Evolutionary conservation across 1,140 invertebrate genomes (phyloP), one percentile per base, ranked within the genome.

Genomic region (Rhagoletis pomonella): DNA sequence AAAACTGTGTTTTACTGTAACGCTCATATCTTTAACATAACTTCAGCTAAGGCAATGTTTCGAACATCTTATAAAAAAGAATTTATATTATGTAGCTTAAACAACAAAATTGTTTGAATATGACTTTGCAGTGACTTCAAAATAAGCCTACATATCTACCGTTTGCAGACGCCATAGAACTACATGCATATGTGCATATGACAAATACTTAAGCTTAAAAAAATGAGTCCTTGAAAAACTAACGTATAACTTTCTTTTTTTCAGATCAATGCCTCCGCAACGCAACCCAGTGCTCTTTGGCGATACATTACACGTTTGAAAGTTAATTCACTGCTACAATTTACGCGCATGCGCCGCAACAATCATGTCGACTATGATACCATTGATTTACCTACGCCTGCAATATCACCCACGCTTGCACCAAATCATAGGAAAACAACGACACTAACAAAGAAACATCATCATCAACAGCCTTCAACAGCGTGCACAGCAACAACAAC

Each of bases 231-330:
- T 29, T 29, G 29, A 29, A 29, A 29, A 29, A 29, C 29, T 29
- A 29, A 29, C 29, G 29, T 29, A 29, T 29, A 29, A 29, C 29
- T 29, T 29, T 67, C 50, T 39, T 55, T 17, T 17, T 64, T 64
- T 10, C 58, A 62, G 58, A 62, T 62, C 5, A 19, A 42, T 19
- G 19, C 39, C 84, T 50, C 47, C 47, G 9, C 59, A 39, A 60
- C 84, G 29, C 55, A 88, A 87, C 85, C 60, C 2, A 87, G 84
- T 42, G 62, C 88, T 4, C 59, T 88, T 39, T 88, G 88, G 88
- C 60, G 65, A 42, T 88, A 88, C 65, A 87, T 88, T 42, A 77
- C 55, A 50, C 73, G 86, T 9, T 47, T 88, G 9, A 87, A 85
- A 77, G 77, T 88, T n/a, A 87, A 88, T 7, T 60, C 86, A 12